A percentile compares a stretch with the other conserved stretches of the same genome.
phyloP scores from a whole-genome alignment of 2,113 vertebrate genomes.

The Agelaius tricolor region DNA sequence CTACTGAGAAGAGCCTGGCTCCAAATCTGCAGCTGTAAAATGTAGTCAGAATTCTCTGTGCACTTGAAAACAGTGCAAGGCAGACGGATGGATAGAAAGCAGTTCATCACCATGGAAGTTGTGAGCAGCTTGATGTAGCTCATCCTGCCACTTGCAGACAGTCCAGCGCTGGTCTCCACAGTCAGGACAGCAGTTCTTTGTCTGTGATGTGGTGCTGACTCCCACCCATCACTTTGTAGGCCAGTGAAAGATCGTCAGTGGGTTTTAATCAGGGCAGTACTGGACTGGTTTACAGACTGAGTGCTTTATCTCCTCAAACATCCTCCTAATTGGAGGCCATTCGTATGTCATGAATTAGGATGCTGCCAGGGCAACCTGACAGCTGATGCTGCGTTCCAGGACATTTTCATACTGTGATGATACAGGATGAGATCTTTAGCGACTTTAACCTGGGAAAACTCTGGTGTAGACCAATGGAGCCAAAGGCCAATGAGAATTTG shows the following conservation, averaged over 20 bases:
- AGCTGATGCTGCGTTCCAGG: background rate
- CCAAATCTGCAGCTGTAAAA: background rate
- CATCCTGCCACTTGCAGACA: background rate
- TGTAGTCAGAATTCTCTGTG: background rate
- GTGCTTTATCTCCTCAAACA: background rate
- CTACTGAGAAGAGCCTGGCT: background rate
- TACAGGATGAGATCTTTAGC: background rate
- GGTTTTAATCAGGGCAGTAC: background rate
- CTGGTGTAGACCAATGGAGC: background rate
- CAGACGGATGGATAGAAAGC: background rate
- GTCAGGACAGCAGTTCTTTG: background rate
- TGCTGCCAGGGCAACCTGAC: background rate
- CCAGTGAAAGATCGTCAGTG: background rate
- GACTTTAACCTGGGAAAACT: conserved; percentile 18
- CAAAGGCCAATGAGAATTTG: background rate
- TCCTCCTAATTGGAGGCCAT: background rate
- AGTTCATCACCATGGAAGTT: background rate
- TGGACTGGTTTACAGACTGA: background rate
- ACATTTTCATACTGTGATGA: background rate
- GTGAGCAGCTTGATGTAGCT: background rate
- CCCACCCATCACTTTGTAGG: background rate
- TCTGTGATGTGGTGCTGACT: background rate
- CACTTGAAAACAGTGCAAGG: background rate
- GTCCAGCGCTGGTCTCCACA: background rate
- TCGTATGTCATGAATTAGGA: background rate